These are phyloP conservation scores for Coelogynopora nodosa DNA, from an alignment of 2,888 invertebrate species.

Conservation along the genomic window DNA sequence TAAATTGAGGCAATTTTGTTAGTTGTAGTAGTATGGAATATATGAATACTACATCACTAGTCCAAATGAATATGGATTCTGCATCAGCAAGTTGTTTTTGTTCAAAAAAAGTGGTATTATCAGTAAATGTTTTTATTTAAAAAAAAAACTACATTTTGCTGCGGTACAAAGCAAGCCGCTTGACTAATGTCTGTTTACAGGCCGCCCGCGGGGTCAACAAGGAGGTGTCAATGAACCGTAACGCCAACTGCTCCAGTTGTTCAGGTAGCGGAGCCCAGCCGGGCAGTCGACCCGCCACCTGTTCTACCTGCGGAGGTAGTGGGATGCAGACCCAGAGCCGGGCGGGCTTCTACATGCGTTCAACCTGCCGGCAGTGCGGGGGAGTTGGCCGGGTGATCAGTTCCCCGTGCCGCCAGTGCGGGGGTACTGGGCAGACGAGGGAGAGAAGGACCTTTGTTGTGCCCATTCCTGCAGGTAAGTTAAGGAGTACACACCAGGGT, in stretches of 20 bases:
- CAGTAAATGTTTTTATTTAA: no score
- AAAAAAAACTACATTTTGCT: no score
- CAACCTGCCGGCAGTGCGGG: slow-evolving; percentile 76
- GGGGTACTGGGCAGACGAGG: slow-evolving; percentile 83
- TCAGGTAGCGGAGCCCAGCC: slow-evolving; percentile 77
- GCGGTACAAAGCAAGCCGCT: no score
- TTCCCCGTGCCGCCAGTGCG: slow-evolving; percentile 83
- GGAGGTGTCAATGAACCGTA: slow-evolving; percentile 81
- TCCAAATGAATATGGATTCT: no score
- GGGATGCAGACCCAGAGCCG: slow-evolving; percentile 71
- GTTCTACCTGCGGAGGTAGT: slow-evolving; percentile 88
- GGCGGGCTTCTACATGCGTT: slow-evolving; percentile 92
- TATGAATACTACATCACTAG: no score
- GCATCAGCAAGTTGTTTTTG: no score
- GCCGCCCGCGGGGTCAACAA: slow-evolving; percentile 93
- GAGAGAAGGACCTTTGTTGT: slow-evolving; percentile 83
- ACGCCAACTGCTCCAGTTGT: slow-evolving; percentile 87
- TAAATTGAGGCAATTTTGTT: no score
- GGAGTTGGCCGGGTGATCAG: slow-evolving; percentile 77
- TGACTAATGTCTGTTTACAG: no score
- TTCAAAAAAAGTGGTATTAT: no score
- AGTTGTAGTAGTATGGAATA: no score
- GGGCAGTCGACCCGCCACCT: slow-evolving; percentile 80
- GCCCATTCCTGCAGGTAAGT: slow-evolving; percentile 77
- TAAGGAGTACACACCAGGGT: no score